These are phyloP conservation scores for Aplochiton taeniatus DNA, from an alignment of 2,797 vertebrate genomes.

Conservation along the genomic window DNA sequence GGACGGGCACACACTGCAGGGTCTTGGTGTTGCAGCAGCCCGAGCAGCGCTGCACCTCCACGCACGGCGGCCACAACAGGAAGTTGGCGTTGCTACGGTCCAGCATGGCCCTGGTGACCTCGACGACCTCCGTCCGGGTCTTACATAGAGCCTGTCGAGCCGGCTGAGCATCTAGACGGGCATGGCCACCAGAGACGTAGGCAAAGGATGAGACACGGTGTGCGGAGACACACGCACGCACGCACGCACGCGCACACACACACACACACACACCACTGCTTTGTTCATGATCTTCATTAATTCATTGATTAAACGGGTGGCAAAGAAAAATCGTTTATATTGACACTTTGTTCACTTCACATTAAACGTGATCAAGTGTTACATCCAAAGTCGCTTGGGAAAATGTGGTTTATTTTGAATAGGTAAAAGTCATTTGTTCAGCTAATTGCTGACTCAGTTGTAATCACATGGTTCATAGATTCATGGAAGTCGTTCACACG, in stretches of 20 bases:
- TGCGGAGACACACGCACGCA: background rate
- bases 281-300: too few relatives aligned
- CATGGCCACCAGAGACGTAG: background rate
- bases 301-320: too few relatives aligned
- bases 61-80: slow-evolving; percentile 91
- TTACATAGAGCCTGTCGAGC: slow-evolving; percentile 93
- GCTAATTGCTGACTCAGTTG: background rate
- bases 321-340: too few relatives aligned
- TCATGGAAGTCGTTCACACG: too few relatives aligned
- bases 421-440: background rate
- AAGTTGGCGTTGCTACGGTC: slow-evolving; percentile 95
- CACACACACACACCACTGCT: background rate
- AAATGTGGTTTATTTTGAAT: background rate
- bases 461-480: too few relatives aligned
- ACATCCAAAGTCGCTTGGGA: background rate
- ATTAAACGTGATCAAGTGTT: too few relatives aligned
- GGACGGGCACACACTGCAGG: slow-evolving; percentile 84
- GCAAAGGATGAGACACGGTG: background rate
- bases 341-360: too few relatives aligned
- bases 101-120: slow-evolving; percentile 90
- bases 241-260: slow-evolving; percentile 1
- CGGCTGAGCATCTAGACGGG: slow-evolving; percentile 75
- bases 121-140: slow-evolving; percentile 89
- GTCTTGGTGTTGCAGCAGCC: slow-evolving; percentile 94
- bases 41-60: slow-evolving; percentile 96